Conservation (phyloP, 2,888 invertebrate species). For the Nephrotoma flavescens region DNA sequence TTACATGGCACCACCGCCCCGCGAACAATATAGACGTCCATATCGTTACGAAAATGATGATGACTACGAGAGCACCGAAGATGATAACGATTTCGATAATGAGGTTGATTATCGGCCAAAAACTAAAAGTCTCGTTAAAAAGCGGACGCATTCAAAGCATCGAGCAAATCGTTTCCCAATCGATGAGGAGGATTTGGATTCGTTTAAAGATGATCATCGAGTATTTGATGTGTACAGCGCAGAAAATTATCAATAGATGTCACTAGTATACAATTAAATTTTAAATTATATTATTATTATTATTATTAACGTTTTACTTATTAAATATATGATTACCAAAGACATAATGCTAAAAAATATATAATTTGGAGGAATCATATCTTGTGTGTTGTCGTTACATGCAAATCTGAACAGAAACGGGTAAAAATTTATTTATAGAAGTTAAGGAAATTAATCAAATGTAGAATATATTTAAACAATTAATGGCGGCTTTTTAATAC, state of each 20-base stretch:
- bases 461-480: too few species aligned
- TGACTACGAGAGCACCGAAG: neutral
- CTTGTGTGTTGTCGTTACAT: neutral
- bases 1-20: neutral
- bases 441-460: too few species aligned
- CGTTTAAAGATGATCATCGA: neutral
- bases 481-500: too few species aligned
- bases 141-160: neutral
- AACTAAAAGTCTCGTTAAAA: neutral
- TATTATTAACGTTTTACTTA: neutral
- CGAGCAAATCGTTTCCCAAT: neutral
- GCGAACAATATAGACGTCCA: neutral
- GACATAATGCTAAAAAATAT: neutral
- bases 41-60: neutral
- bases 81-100: neutral
- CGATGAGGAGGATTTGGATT: neutral
- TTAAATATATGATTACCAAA: neutral
- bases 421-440: neutral
- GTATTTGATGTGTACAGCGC: neutral
- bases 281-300: neutral
- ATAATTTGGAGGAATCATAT: neutral
- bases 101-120: neutral
- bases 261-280: neutral
- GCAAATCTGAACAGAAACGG: neutral
- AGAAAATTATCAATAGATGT: neutral